phyloP scores from a whole-genome alignment of 1,140 invertebrate species.

The Lamellibrachia luymesi region DNA sequence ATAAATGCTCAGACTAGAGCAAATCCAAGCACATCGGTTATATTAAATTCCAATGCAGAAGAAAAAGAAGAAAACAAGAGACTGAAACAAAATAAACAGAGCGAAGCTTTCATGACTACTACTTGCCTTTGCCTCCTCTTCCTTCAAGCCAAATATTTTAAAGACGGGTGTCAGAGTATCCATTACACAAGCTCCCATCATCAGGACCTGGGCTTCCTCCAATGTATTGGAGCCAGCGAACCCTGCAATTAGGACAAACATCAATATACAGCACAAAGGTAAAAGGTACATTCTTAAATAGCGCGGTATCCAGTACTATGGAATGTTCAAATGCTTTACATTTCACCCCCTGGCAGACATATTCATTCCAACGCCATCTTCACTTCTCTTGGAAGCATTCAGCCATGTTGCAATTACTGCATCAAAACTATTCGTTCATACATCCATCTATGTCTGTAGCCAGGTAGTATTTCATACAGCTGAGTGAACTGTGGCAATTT shows the following conservation, averaged over 20 bases:
- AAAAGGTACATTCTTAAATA: too few species aligned
- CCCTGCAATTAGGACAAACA: constrained; percentile 19
- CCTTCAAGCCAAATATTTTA: constrained; percentile 24
- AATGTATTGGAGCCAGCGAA: constrained; percentile 23
- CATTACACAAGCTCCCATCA: constrained; percentile 25
- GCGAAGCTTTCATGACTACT: not conserved
- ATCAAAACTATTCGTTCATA: too few species aligned
- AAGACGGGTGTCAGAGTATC: constrained; percentile 17
- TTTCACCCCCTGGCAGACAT: too few species aligned
- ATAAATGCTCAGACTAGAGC: not conserved
- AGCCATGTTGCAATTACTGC: too few species aligned
- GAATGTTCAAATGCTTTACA: too few species aligned
- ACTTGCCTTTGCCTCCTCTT: constrained; percentile 36
- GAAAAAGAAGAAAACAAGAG: not conserved
- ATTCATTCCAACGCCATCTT: too few species aligned
- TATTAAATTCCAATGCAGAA: not conserved
- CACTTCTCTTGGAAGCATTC: too few species aligned
- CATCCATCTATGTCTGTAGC: too few species aligned
- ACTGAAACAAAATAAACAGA: not conserved
- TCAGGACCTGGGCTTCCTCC: constrained; percentile 24
- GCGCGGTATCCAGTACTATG: too few species aligned
- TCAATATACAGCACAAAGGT: not conserved
- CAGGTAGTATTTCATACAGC: too few species aligned
- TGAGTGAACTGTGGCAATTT: too few species aligned
- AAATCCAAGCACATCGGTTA: not conserved